Base-by-base conservation (phyloP, 2,888 invertebrate species). In the Drosophila anomelani region DNA sequence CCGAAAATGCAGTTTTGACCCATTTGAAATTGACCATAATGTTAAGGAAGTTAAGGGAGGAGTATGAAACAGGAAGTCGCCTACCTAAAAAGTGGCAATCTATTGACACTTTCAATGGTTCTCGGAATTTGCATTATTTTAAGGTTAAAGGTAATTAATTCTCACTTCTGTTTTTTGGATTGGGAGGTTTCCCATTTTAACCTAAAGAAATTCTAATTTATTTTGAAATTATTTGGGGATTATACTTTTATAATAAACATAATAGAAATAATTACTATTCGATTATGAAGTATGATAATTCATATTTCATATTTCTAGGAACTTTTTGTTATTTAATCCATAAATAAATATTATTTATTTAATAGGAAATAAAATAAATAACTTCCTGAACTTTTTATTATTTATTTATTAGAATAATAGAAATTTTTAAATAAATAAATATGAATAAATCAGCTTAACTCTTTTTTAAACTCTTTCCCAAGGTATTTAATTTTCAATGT, bases 21-120 rank as follows among this genome's bases (percentile, higher is more conserved):
- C 76, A 87, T 78, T 80, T 87, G 74, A 87, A 88, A 83, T 82
- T 85, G 80, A 74, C 88, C 85, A 87, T 79, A 73, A 70, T 41
- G 41, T 5, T 23, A 4, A 41, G 67, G 56, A 66, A 59, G 43
- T 7, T 5, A 26, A 26, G 49, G 13, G 5, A 29, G 20, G 10
- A 44, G 23, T 23, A 1, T 2, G 0, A 13, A 51, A n/a, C 56
- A 43, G 63, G 54, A 36, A 54, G 23, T 23, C 23, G 4, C 12
- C 29, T 13, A 20, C 43, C 9, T 17, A 23, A 23, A 23, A 23
- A 4, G 23, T 41, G 62, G 20, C 73, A 41, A 41, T 13, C 44
- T 23, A 57, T 72, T 41, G 62, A 63, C 73, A 72, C 71, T 53
- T 72, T 53, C 57, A 49, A 23, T 47, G 29, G 56, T 8, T 67